phyloP scores from a whole-genome alignment of 2,113 vertebrate genomes.

The Carlito syrichta region DNA sequence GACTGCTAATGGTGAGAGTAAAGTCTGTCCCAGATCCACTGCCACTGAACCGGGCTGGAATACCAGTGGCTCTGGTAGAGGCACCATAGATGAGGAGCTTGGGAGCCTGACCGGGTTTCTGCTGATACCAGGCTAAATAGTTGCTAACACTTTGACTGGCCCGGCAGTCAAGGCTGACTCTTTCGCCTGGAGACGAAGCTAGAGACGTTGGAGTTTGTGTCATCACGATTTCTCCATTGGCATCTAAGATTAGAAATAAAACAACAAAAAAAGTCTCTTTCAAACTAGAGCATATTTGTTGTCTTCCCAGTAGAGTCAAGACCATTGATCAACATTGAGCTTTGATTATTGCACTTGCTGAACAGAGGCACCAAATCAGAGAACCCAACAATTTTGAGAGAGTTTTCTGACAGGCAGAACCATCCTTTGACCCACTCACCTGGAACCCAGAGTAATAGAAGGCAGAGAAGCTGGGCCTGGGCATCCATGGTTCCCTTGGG shows the following conservation, averaged over 20 bases:
- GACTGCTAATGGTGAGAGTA: background rate
- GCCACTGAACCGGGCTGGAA: background rate
- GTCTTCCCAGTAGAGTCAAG: background rate
- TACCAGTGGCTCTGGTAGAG: background rate
- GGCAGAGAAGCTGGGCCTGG: background rate
- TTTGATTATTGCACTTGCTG: background rate
- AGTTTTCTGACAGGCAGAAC: background rate
- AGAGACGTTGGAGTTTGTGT: background rate
- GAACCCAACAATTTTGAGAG: background rate
- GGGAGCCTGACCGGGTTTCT: background rate
- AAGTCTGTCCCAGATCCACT: background rate
- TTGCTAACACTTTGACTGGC: background rate
- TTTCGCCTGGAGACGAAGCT: constrained; percentile 17
- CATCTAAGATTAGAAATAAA: background rate
- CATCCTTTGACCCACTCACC: background rate
- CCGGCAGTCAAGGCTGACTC: constrained; percentile 65
- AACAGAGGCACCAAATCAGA: background rate
- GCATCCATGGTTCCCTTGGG: background rate
- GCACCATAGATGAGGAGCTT: background rate
- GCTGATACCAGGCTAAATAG: constrained; percentile 68
- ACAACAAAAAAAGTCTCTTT: background rate
- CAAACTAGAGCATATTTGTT: background rate
- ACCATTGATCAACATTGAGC: background rate
- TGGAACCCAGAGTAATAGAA: background rate
- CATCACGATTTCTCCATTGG: background rate